Conservation (phyloP, 2,888 invertebrate species). For the Embidobia sp. region DNA sequence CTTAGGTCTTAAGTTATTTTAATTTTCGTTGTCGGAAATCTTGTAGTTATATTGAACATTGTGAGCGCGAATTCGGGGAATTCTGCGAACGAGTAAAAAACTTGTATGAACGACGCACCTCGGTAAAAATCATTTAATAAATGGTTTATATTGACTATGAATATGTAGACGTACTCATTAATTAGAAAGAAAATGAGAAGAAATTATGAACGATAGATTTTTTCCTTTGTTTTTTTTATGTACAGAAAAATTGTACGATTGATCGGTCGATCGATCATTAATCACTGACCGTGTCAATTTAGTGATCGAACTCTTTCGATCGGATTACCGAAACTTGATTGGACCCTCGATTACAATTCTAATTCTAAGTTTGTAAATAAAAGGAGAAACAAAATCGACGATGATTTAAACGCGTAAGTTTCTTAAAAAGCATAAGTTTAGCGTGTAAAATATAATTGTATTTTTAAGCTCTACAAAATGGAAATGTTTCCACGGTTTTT, state of each 20-base stretch:
- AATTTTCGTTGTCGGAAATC: slow-evolving; percentile 20
- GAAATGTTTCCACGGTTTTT: slow-evolving; percentile 47
- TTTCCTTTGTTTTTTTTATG: neutral
- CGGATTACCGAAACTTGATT: slow-evolving; percentile 11
- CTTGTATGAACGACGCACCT: slow-evolving; percentile 3
- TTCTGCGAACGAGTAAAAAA: neutral
- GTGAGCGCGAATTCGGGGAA: too few relatives aligned
- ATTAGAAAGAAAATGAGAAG: slow-evolving; percentile 14
- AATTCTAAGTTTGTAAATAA: slow-evolving; percentile 50
- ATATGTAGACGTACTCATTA: slow-evolving; percentile 36
- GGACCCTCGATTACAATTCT: slow-evolving; percentile 30
- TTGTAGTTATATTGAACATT: slow-evolving; percentile 16
- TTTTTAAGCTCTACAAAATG: slow-evolving; percentile 48
- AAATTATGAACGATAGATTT: neutral
- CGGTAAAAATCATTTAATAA: slow-evolving; percentile 27
- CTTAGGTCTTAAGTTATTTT: slow-evolving; percentile 35
- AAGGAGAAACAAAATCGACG: slow-evolving; percentile 15
- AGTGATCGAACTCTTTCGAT: slow-evolving; percentile 18
- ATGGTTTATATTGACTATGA: slow-evolving; percentile 39
- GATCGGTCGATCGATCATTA: slow-evolving; percentile 14
- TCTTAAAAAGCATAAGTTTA: slow-evolving; percentile 49
- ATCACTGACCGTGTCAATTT: slow-evolving; percentile 28
- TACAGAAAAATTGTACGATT: slow-evolving; percentile 10
- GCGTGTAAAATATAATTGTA: slow-evolving; percentile 58
- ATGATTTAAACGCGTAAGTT: slow-evolving; percentile 48